Evolutionary conservation across 2,797 vertebrate genomes (phyloP).

Genomic region (Gymnopithys bicolor): DNA sequence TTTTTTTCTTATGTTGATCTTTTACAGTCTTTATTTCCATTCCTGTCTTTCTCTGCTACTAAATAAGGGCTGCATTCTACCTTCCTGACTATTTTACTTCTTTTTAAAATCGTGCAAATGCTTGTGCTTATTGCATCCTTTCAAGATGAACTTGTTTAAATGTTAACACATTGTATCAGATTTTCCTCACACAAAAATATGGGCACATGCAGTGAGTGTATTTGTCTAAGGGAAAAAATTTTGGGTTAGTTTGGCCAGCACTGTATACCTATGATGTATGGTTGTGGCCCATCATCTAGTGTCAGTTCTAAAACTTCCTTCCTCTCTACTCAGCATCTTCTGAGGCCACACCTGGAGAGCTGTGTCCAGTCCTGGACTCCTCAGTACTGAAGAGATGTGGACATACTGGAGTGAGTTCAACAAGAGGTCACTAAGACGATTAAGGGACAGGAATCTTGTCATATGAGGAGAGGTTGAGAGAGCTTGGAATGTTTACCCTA

Average conservation of each 20-base stretch:
- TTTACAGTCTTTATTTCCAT: not conserved
- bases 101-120: not conserved
- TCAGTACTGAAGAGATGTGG: not conserved
- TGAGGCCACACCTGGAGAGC: fast-evolving
- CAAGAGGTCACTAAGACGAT: not conserved
- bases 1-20: not conserved
- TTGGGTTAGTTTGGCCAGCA: not conserved
- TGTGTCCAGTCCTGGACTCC: not conserved
- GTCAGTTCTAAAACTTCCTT: not conserved
- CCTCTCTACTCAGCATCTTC: not conserved
- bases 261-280: not conserved
- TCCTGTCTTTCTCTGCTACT: not conserved
- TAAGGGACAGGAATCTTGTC: not conserved
- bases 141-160: not conserved
- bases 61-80: not conserved
- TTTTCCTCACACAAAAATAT: not conserved
- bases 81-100: not conserved
- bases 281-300: not conserved
- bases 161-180: not conserved
- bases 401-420: not conserved
- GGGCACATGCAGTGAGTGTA: not conserved
- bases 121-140: fast-evolving
- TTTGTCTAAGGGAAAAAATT: not conserved
- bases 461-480: not conserved
- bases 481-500: not conserved